Evolutionary conservation across 2,888 invertebrate species (phyloP), one percentile per base, ranked within the genome.

Genomic region (Omphaloscelis lunosa): DNA sequence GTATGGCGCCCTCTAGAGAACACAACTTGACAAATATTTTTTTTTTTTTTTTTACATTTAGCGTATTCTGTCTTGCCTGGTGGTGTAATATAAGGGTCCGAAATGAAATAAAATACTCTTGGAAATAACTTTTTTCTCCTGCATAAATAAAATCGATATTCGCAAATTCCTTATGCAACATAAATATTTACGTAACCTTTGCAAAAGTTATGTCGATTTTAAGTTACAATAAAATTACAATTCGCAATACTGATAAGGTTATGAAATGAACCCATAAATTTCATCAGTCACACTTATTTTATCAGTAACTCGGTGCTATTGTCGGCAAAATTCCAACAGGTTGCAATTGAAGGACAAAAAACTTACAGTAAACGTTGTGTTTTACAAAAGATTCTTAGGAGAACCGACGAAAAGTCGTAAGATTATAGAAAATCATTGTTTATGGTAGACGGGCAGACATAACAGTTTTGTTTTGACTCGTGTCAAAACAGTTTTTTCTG

Each of bases 391-490:
- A 12, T 9, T 23, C 23, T 41, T 8, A 8, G 39, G 4, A 15
- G 48, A 48, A 34, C 7, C n/a, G 45, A 20, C 4, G 23, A 45
- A 34, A 9, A 48, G 2, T 48, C 7, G 17, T 8, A 15, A 11
- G 27, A 27, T 27, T 41, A 20, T 12, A n/a, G 11, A 11, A 17
- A 75, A 15, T 41, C 59, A 41, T 53, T 62, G 29, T 51, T 29
- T 61, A 15, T 61, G 15, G 4, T 4, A 27, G 34, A 45, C 34
- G 11, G 34, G 62, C 15, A 72, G 81, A 63, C 77, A 72, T 63
- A 72, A 77, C 73, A 72, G 73, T 77, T 73, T 63, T 29, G 73
- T 81, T 81, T 80, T 15, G 73, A 48, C 15, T 17, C 11, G 6
- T n/a, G 53, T 80, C 81, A 62, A 56, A 77, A 77, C 45, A 56